phyloP scores from a whole-genome alignment of 2,888 invertebrate species.

The Agonopterix subpropinquella region DNA sequence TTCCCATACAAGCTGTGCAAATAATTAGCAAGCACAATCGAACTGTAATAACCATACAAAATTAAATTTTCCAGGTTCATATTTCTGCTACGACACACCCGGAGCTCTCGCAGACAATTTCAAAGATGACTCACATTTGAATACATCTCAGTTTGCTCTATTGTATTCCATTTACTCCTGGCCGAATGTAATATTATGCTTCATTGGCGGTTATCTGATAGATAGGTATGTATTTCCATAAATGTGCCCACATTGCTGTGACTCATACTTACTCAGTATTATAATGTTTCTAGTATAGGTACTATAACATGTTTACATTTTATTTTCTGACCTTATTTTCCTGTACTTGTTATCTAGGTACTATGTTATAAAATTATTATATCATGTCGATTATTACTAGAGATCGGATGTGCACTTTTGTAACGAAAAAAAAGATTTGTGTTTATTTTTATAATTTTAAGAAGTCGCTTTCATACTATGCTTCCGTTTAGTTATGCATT shows the following conservation, averaged over 20 bases:
- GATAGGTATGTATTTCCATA: conserved; percentile 79
- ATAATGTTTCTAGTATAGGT: not conserved
- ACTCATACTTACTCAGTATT: not conserved
- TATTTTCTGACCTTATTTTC: too few species aligned
- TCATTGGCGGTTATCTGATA: conserved; percentile 96
- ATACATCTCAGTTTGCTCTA: conserved; percentile 88
- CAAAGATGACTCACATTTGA: conserved; percentile 85
- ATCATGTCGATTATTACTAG: too few species aligned
- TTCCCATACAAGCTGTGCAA: too few species aligned
- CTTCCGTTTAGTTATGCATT: too few species aligned
- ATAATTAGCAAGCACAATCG: not conserved
- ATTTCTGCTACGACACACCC: conserved; percentile 98
- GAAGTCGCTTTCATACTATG: too few species aligned
- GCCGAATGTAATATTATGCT: conserved; percentile 97
- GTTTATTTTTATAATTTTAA: too few species aligned
- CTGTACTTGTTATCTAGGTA: too few species aligned
- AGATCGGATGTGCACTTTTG: too few species aligned
- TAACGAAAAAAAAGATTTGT: too few species aligned
- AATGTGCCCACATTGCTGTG: conserved; percentile 10
- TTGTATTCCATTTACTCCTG: conserved; percentile 97
- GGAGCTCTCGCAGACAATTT: conserved; percentile 94
- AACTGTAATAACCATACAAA: not conserved
- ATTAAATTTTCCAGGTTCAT: conserved; percentile 83
- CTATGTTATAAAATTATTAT: too few species aligned
- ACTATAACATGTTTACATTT: too few species aligned